Conservation (phyloP, 2,888 invertebrate species). For the Autographa pulchrina region DNA sequence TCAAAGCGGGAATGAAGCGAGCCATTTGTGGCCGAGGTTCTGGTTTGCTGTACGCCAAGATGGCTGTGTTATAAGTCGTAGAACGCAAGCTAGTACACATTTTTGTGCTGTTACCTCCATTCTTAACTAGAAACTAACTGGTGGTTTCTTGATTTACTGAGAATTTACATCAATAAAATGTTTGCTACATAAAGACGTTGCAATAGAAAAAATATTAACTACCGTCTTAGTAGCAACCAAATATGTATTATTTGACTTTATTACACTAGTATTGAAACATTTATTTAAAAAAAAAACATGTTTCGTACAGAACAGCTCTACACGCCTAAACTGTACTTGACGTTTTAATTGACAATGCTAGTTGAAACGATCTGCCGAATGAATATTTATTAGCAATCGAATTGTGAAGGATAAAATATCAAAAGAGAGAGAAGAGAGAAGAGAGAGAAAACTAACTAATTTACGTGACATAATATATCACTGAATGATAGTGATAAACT, state of each 20-base stretch:
- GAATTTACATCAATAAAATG: conserved; percentile 33
- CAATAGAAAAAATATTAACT: neutral
- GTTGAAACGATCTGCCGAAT: no score
- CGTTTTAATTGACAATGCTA: no score
- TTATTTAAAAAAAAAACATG: no score
- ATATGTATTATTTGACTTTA: neutral
- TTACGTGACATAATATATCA: no score
- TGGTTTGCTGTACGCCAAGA: conserved; percentile 50
- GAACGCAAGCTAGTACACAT: conserved; percentile 38
- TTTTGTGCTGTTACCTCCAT: conserved; percentile 43
- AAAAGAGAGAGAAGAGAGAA: no score
- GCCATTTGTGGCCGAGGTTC: conserved; percentile 69
- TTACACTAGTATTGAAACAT: no score
- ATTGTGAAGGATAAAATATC: no score
- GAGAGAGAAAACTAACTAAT: no score
- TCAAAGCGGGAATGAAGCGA: conserved; percentile 68
- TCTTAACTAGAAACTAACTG: conserved; percentile 54
- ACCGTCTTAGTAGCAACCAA: neutral
- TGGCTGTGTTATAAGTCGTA: conserved; percentile 49
- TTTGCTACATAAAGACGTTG: neutral
- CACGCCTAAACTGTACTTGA: no score
- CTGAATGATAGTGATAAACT: no score
- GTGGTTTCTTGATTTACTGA: conserved; percentile 27
- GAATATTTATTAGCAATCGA: no score
- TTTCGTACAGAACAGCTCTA: no score